phyloP scores from a whole-genome alignment of 2,888 invertebrate species.

The Junonia oenone region DNA sequence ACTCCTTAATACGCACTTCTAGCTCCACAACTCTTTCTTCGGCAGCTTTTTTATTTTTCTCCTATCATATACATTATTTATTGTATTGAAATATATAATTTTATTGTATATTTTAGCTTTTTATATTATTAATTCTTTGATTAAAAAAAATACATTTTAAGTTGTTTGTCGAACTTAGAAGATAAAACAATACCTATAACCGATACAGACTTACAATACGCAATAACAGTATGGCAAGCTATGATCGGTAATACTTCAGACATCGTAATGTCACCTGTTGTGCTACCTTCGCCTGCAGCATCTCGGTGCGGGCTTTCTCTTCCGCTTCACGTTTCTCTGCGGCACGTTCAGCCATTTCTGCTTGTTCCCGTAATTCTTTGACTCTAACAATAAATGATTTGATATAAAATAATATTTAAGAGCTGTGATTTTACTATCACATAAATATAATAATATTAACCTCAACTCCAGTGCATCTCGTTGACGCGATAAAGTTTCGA shows the following conservation, averaged over 20 bases:
- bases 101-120: too few species aligned
- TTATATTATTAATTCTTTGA: neutral
- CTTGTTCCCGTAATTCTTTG: conserved; percentile 58
- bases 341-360: conserved; percentile 42
- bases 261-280: conserved; percentile 52
- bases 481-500: conserved; percentile 59
- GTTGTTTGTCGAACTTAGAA: neutral
- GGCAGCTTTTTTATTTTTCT: conserved; percentile 41
- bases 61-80: too few species aligned
- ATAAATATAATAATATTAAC: conserved; percentile 35
- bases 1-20: conserved; percentile 46
- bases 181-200: neutral
- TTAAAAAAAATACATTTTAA: neutral
- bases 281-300: conserved; percentile 57
- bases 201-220: neutral
- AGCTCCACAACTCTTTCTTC: conserved; percentile 42
- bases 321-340: conserved; percentile 40
- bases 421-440: neutral
- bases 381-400: conserved; percentile 42
- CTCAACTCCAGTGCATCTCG: conserved; percentile 66
- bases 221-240: neutral
- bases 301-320: conserved; percentile 41
- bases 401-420: neutral
- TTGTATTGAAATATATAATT: too few species aligned
- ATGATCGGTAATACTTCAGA: conserved; percentile 21